Conservation (phyloP, 2,113 vertebrate genomes). For the Eira barbara region DNA sequence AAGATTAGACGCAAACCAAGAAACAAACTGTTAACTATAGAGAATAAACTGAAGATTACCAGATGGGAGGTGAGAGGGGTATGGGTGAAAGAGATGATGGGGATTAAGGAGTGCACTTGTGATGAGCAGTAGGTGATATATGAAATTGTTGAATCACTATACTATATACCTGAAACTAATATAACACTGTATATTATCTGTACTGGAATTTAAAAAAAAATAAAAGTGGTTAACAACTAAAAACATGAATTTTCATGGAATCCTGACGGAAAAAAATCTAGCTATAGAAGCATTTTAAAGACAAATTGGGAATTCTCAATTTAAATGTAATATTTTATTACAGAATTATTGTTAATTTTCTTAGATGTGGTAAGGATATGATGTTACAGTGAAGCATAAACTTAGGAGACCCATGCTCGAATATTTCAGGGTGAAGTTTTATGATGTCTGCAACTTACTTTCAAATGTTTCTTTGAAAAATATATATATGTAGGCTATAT, state of each 20-base stretch:
- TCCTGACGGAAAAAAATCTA: background rate
- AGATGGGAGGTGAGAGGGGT: too few relatives aligned
- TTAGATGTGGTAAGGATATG: background rate
- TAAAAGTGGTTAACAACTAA: background rate
- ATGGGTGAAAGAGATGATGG: too few relatives aligned
- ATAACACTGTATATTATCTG: background rate
- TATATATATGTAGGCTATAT: background rate
- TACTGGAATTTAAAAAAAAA: background rate
- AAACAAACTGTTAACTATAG: background rate
- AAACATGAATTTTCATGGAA: background rate
- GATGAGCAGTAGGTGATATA: too few relatives aligned
- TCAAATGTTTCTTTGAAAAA: background rate
- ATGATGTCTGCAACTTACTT: background rate
- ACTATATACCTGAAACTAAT: background rate
- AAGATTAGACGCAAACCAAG: background rate
- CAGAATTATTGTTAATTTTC: background rate
- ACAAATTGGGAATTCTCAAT: background rate
- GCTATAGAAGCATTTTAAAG: background rate
- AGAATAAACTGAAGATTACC: too few relatives aligned
- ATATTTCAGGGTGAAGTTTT: background rate
- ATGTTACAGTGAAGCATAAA: background rate
- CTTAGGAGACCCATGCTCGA: background rate
- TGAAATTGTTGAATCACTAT: too few relatives aligned
- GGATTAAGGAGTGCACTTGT: too few relatives aligned
- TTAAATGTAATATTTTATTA: background rate